phyloP scores from a whole-genome alignment of 2,888 invertebrate species.

The Lissocephala sabroskyi region DNA sequence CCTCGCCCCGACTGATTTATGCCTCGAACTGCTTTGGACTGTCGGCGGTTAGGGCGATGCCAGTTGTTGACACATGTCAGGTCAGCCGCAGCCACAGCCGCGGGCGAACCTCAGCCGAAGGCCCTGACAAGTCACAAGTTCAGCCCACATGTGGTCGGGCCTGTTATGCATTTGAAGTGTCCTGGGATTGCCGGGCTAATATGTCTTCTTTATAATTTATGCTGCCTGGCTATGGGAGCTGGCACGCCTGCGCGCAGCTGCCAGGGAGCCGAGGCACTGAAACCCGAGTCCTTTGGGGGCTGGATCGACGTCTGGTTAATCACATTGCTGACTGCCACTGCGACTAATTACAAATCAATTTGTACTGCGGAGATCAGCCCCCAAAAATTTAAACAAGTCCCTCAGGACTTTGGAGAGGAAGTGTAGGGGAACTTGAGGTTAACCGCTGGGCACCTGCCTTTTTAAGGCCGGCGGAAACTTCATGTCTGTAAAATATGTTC shows the following conservation, averaged over 20 bases:
- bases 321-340: slow-evolving; percentile 58
- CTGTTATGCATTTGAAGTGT: no score
- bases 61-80: slow-evolving; percentile 55
- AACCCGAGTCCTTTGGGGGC: slow-evolving; percentile 25
- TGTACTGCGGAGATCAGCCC: slow-evolving; percentile 41
- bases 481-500: no score
- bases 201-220: slow-evolving; percentile 40
- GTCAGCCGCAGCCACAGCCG: slow-evolving; percentile 25
- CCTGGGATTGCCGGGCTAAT: slow-evolving; percentile 44
- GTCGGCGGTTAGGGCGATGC: slow-evolving; percentile 26
- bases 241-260: slow-evolving; percentile 50
- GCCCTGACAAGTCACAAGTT: slow-evolving; percentile 40
- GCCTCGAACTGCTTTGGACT: slow-evolving; percentile 30
- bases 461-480: no score
- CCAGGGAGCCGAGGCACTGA: slow-evolving; percentile 9
- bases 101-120: slow-evolving; percentile 9
- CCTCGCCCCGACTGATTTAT: slow-evolving; percentile 19
- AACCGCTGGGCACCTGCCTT: slow-evolving; percentile 2
- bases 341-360: slow-evolving; percentile 71
- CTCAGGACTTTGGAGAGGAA: slow-evolving; percentile 32
- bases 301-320: slow-evolving; percentile 35
- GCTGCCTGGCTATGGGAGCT: slow-evolving; percentile 20
- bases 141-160: slow-evolving; percentile 27
- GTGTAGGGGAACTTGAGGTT: slow-evolving; percentile 4
- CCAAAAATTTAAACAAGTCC: slow-evolving; percentile 31